These are phyloP conservation scores for Ichneumoninae sp. DNA, from an alignment of 2,888 invertebrate species.

Conservation along the genomic window DNA sequence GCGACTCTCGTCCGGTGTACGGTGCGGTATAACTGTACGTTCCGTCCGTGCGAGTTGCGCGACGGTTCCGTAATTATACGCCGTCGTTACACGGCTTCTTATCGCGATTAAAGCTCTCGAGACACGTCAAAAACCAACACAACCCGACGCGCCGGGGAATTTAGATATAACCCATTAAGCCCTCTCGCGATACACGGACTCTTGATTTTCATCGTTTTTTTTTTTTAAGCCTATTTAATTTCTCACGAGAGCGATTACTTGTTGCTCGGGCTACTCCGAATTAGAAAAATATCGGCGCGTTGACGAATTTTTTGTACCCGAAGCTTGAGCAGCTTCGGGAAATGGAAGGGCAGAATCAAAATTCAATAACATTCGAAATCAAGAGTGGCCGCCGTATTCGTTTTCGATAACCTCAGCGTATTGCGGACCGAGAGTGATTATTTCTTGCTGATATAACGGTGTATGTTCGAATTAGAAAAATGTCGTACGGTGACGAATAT, in stretches of 20 bases:
- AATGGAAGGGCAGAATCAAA: too few species aligned
- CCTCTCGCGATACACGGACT: neutral
- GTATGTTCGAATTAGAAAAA: neutral
- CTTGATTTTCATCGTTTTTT: constrained; percentile 13
- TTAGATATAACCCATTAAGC: constrained; percentile 11
- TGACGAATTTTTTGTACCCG: too few species aligned
- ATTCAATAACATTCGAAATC: neutral
- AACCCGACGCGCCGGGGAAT: constrained; percentile 16
- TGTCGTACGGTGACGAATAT: too few species aligned
- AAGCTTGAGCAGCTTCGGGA: too few species aligned
- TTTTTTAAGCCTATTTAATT: neutral
- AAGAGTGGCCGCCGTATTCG: neutral
- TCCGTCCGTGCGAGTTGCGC: constrained; percentile 18
- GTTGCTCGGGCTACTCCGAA: neutral
- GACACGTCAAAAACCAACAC: constrained; percentile 45
- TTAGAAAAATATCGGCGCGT: neutral
- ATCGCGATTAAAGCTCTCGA: constrained; percentile 44
- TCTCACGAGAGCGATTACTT: constrained; percentile 1
- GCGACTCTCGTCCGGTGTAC: neutral
- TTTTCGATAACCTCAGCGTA: neutral
- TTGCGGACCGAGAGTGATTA: too few species aligned
- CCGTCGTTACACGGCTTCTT: constrained; percentile 38
- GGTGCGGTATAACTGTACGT: neutral
- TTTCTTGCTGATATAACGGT: neutral
- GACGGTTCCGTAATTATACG: constrained; percentile 45